phyloP scores from a whole-genome alignment of 2,888 invertebrate species.

The Tillus elongatus region DNA sequence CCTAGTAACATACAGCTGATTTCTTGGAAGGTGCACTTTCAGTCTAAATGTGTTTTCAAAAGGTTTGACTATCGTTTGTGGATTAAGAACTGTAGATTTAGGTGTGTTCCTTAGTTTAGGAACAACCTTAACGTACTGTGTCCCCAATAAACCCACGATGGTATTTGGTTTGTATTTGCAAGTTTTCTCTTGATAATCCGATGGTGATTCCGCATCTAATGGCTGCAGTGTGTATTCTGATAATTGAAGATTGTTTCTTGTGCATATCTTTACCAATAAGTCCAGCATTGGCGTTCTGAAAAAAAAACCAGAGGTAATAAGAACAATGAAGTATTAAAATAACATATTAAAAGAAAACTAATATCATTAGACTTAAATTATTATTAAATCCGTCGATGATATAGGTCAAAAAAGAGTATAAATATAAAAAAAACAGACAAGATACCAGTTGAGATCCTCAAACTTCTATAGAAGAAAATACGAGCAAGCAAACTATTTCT shows the following conservation, averaged over 20 bases:
- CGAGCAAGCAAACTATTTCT: too few species aligned
- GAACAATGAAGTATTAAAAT: too few species aligned
- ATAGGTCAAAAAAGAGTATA: too few species aligned
- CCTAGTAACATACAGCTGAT: slow-evolving; percentile 69
- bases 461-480: too few species aligned
- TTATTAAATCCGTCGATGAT: too few species aligned
- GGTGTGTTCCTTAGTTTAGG: slow-evolving; percentile 31
- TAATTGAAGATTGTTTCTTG: slow-evolving; percentile 57
- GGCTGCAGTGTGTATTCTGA: slow-evolving; percentile 57
- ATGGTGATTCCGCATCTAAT: slow-evolving; percentile 43
- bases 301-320: too few species aligned
- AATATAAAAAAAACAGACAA: too few species aligned
- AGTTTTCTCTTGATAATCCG: slow-evolving; percentile 44
- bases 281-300: slow-evolving; percentile 71
- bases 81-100: slow-evolving; percentile 28
- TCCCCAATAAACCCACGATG: slow-evolving; percentile 55
- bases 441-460: too few species aligned
- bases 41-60: slow-evolving; percentile 54
- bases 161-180: slow-evolving; percentile 66
- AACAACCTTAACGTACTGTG: slow-evolving; percentile 40
- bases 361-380: too few species aligned
- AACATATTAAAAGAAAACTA: too few species aligned
- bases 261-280: slow-evolving; percentile 61
- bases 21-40: slow-evolving; percentile 64
- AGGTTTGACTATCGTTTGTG: slow-evolving; percentile 56